Evolutionary conservation across 1,140 invertebrate species (phyloP).

Genomic region (Papilio dardanus): DNA sequence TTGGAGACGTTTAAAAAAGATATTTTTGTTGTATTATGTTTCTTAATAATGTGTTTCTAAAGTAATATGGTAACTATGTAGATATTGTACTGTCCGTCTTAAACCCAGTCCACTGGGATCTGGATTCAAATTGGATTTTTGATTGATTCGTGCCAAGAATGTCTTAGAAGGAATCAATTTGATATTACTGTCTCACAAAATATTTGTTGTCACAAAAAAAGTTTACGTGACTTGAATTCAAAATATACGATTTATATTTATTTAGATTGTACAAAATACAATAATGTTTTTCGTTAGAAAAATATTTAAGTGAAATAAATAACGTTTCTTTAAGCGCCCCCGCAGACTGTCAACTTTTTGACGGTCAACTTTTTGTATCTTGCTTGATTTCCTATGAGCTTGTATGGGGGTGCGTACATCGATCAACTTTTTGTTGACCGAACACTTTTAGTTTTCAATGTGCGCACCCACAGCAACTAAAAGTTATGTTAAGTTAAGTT

Average conservation of each 20-base stretch:
- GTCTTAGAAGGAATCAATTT: slow-evolving; percentile 5
- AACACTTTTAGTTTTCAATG: too few species aligned
- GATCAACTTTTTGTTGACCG: too few species aligned
- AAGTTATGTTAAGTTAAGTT: too few species aligned
- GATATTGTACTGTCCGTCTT: not conserved
- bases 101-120: not conserved
- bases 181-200: slow-evolving; percentile 5
- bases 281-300: not conserved
- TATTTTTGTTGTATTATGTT: not conserved
- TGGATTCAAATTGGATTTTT: slow-evolving; percentile 25
- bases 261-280: not conserved
- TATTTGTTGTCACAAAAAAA: slow-evolving; percentile 18
- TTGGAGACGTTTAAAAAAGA: too few species aligned
- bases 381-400: too few species aligned
- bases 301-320: not conserved
- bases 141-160: slow-evolving; percentile 21
- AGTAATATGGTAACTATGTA: too few species aligned
- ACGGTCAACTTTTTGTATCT: too few species aligned
- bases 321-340: too few species aligned
- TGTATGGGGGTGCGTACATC: too few species aligned
- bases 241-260: slow-evolving; percentile 1
- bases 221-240: slow-evolving; percentile 1
- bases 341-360: too few species aligned
- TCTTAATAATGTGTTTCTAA: too few species aligned
- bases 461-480: too few species aligned